These are phyloP conservation scores for Galeopsomyia nigrocyanea DNA, from an alignment of 2,888 invertebrate genomes.

Conservation along the genomic window DNA sequence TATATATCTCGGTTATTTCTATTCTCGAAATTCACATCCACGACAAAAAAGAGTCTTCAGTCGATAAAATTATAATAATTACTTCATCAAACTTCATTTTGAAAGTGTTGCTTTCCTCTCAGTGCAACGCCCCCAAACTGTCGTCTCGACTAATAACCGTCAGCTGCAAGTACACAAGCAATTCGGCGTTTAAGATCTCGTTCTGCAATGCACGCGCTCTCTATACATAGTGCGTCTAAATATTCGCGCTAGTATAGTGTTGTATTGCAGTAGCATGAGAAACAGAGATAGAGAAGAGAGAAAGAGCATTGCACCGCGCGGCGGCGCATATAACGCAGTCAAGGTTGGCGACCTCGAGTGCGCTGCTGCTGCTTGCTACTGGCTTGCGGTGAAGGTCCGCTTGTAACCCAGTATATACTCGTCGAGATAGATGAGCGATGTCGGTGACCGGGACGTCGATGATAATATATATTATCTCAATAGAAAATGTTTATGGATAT, in stretches of 20 bases:
- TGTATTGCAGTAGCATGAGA: neutral
- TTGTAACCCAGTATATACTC: constrained; percentile 59
- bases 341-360: constrained; percentile 53
- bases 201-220: neutral
- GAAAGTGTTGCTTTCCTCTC: neutral
- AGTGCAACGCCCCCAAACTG: no score
- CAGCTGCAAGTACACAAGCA: no score
- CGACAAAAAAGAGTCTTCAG: no score
- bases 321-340: constrained; percentile 31
- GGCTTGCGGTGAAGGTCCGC: constrained; percentile 61
- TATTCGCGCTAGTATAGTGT: constrained; percentile 23
- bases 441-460: constrained; percentile 62
- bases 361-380: constrained; percentile 30
- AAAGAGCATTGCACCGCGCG: constrained; percentile 23
- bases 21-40: no score
- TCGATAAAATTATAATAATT: no score
- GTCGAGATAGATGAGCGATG: constrained; percentile 49
- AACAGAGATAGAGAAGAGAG: neutral
- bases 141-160: no score
- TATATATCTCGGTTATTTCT: no score
- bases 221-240: constrained; percentile 39
- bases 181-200: no score
- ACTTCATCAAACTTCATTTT: neutral
- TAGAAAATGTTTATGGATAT: no score
- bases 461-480: no score